Evolutionary conservation across 2,888 invertebrate genomes (phyloP), one percentile per base, ranked within the genome.

Genomic region (Leucophenga maculata): DNA sequence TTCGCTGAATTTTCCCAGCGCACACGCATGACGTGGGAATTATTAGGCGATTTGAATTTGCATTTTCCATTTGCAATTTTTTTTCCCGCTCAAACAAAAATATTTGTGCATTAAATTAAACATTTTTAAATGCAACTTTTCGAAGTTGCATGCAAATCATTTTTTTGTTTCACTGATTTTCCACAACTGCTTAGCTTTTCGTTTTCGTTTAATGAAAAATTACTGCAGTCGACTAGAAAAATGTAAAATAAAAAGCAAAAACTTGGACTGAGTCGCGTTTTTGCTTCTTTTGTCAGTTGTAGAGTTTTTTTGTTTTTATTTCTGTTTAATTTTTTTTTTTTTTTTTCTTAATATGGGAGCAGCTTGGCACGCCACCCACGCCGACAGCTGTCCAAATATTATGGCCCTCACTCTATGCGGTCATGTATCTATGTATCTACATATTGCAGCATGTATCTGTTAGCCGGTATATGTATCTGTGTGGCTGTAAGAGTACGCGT

Each of bases 11-110:
- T 81, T 80, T 80, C 78, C 74, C 78, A 76, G 77, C 76, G 72
- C 72, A 71, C 80, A 80, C 80, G 80, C 81, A 81, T 78, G 81
- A 80, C 80, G 82, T 80, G 80, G 80, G 80, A 80, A 80, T 79
- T 78, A 77, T 79, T 75, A 72, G 74, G 20, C 50, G 22, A 62
- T 66, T 66, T 75, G 65, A 76, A 76, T 26, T 74, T 77, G 74
- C 77, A 77, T 77, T 77, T 39, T 54, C 32, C 74, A 70, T 73
- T 77, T 73, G 31, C 32, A 32, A 59, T n/a, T 70, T 71, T 77
- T 72, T 75, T 57, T 65, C 20, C 22, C 4, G 66, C 59, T 73
- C 71, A 48, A 65, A 50, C 6, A 18, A 50, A 50, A 32, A 22
- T 64, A 46, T 64, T 31, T 59, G 16, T 31, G 59, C 62, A 60